Percentiles rank a stretch among this genome's conserved stretches.
Conservation (phyloP, 2,797 vertebrate species). For the Bradypodion ventrale region DNA sequence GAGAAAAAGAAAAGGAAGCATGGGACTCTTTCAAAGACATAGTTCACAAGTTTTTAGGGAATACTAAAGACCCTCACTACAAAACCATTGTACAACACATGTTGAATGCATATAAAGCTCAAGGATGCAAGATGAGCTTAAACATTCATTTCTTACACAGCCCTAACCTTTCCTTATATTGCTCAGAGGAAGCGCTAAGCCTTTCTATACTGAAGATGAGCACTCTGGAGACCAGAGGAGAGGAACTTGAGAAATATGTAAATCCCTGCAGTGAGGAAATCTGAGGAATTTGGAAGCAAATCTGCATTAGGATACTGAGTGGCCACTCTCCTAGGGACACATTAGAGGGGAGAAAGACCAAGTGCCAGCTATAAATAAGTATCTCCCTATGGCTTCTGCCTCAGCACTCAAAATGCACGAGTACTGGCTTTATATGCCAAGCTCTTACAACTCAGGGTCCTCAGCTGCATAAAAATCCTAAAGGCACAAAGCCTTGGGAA, state of each 20-base stretch:
- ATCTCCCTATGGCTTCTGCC: slow-evolving; percentile 46
- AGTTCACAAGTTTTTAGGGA: no score
- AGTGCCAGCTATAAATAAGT: slow-evolving; percentile 12
- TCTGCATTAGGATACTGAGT: slow-evolving; percentile 65
- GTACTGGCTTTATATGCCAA: slow-evolving; percentile 35
- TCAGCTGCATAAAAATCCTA: background rate
- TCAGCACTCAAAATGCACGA: slow-evolving; percentile 34
- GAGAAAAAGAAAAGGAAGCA: no score
- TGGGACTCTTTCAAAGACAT: no score
- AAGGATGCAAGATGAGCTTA: no score
- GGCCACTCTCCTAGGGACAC: slow-evolving; percentile 52
- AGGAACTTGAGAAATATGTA: slow-evolving; percentile 58
- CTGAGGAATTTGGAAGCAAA: slow-evolving; percentile 67
- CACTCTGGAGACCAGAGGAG: slow-evolving; percentile 55
- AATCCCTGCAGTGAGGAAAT: slow-evolving; percentile 65
- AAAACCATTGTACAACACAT: no score
- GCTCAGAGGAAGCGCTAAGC: slow-evolving; percentile 67
- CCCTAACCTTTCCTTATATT: slow-evolving; percentile 63
- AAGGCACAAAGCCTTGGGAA: background rate
- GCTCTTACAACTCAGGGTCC: slow-evolving; percentile 8
- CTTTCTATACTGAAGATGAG: slow-evolving; percentile 60
- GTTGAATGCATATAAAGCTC: no score
- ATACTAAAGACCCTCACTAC: no score
- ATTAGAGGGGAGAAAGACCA: slow-evolving; percentile 35
- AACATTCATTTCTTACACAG: no score